Conservation (phyloP, 2,113 vertebrate species). For the Trogon surrucura region DNA sequence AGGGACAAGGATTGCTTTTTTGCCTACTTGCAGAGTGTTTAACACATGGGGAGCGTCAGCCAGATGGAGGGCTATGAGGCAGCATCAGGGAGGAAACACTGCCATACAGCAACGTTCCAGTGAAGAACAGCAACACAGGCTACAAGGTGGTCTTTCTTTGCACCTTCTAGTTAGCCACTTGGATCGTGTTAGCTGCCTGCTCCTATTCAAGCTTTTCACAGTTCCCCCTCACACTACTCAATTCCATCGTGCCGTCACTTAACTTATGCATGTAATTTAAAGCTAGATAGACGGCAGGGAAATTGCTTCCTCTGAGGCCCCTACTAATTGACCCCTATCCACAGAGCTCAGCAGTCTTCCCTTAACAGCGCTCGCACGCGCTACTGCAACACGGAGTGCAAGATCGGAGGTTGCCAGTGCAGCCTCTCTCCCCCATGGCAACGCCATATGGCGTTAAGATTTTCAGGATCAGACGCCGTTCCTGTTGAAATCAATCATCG, state of each 20-base stretch:
- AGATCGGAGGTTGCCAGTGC: slow-evolving; percentile 25
- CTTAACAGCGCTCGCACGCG: slow-evolving; percentile 27
- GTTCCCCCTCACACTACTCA: slow-evolving; percentile 28
- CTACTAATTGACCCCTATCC: slow-evolving; percentile 73
- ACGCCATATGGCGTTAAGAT: slow-evolving; percentile 27
- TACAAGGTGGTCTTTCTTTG: neutral
- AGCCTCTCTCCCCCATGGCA: slow-evolving; percentile 37
- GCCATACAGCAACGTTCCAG: neutral
- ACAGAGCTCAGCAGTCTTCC: slow-evolving; percentile 72
- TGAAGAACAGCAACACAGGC: accelerated
- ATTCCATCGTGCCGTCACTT: neutral
- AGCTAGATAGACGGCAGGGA: slow-evolving; percentile 34
- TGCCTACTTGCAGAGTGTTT: neutral
- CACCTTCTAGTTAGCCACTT: neutral
- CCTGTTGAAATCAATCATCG: slow-evolving; percentile 33
- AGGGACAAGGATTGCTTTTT: neutral
- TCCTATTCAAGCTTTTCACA: slow-evolving; percentile 33
- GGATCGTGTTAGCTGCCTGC: slow-evolving; percentile 3
- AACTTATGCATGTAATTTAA: slow-evolving; percentile 48
- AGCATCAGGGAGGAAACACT: neutral
- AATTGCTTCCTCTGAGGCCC: slow-evolving; percentile 63
- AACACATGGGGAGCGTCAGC: neutral
- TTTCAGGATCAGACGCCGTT: neutral
- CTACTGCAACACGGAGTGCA: slow-evolving; percentile 14
- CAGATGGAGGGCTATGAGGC: neutral